These are phyloP conservation scores for Drosophila subpulchrella DNA, from an alignment of 1,140 invertebrate species.

Conservation along the genomic window DNA sequence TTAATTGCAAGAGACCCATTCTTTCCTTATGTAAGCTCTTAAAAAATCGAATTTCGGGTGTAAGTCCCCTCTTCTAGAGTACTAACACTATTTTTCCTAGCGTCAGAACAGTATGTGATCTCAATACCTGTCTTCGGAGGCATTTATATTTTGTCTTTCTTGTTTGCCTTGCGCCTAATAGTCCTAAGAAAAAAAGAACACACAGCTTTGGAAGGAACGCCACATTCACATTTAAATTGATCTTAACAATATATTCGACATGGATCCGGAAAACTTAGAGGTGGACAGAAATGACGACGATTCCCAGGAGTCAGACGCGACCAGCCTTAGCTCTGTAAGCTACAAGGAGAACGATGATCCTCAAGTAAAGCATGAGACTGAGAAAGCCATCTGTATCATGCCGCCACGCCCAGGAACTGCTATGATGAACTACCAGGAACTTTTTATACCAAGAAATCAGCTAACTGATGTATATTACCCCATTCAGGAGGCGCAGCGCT, in stretches of 20 bases:
- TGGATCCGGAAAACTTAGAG: constrained; percentile 6
- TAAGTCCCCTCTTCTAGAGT: no score
- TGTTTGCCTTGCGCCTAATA: no score
- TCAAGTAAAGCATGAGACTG: constrained; percentile 11
- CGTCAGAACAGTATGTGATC: no score
- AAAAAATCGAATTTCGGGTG: no score
- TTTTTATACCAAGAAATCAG: constrained; percentile 59
- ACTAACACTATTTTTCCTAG: no score
- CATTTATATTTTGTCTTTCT: no score
- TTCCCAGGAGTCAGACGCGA: not conserved
- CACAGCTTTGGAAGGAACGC: not conserved
- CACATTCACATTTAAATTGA: not conserved
- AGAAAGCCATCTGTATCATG: constrained; percentile 56
- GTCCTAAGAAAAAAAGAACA: not conserved
- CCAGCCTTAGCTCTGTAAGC: not conserved
- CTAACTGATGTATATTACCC: constrained; percentile 55
- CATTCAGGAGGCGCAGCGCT: constrained; percentile 77
- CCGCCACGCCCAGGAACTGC: constrained; percentile 69
- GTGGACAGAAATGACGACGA: not conserved
- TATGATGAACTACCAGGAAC: constrained; percentile 57
- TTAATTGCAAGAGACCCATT: no score
- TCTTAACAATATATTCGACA: not conserved
- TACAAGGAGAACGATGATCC: not conserved
- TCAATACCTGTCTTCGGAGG: no score
- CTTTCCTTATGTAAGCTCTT: no score